Percentiles rank a stretch among this genome's conserved stretches.
phyloP scores from a whole-genome alignment of 2,797 vertebrate species.

The Neoniphon sammara region DNA sequence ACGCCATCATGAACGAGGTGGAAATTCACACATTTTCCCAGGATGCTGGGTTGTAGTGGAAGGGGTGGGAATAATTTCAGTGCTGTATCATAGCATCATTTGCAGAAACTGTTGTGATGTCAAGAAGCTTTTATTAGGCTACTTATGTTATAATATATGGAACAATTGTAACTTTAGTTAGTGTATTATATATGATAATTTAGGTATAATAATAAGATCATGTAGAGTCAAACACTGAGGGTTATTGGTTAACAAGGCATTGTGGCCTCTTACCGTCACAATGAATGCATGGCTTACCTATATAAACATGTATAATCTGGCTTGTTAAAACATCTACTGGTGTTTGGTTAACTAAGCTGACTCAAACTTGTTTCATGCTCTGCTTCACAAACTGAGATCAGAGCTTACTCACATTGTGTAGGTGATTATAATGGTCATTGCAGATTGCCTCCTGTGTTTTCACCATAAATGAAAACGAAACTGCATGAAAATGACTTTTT shows the following conservation, averaged over 20 bases:
- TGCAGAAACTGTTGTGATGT: neutral
- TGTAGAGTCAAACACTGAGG: neutral
- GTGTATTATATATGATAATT: neutral
- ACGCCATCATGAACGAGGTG: conserved; percentile 93
- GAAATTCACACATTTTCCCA: neutral
- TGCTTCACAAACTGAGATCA: conserved; percentile 3
- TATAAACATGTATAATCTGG: neutral
- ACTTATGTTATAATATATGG: neutral
- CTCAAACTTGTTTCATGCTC: conserved; percentile 17
- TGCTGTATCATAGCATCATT: no score
- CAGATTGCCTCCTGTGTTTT: neutral
- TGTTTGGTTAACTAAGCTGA: conserved; percentile 47
- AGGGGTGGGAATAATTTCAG: neutral
- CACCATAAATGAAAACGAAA: neutral
- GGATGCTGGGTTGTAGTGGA: neutral
- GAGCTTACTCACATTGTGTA: neutral
- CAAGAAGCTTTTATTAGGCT: neutral
- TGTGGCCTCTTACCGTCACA: neutral
- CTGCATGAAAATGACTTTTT: no score
- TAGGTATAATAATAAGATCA: no score
- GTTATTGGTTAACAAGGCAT: neutral
- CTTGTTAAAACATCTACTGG: conserved; percentile 7
- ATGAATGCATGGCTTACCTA: conserved; percentile 19
- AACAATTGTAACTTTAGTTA: neutral
- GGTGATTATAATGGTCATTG: neutral